These are phyloP conservation scores for Drosophila punjabiensis DNA, from an alignment of 1,140 invertebrate species.

Conservation along the genomic window DNA sequence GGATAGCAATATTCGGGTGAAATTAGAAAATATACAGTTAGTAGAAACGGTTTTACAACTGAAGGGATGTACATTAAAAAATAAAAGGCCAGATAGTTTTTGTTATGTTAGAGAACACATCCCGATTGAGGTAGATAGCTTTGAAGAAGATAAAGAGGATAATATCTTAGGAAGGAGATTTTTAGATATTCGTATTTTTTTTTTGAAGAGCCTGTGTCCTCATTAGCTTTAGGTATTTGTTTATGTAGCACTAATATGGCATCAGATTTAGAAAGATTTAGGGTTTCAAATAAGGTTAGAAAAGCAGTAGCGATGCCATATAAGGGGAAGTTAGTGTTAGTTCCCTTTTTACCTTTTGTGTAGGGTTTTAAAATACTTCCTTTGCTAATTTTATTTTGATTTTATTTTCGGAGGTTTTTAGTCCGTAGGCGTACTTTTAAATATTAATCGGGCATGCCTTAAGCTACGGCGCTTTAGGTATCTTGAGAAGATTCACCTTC, in stretches of 20 bases:
- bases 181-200: background rate
- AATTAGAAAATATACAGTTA: background rate
- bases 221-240: background rate
- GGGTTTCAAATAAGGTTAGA: background rate
- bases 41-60: background rate
- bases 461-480: background rate
- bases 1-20: background rate
- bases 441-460: slow-evolving; percentile 1
- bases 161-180: background rate
- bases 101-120: background rate
- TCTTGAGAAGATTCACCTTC: slow-evolving; percentile 2
- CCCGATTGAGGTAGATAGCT: background rate
- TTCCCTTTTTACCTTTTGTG: background rate
- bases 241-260: background rate
- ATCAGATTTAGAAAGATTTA: background rate
- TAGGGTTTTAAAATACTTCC: background rate
- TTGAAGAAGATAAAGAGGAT: background rate
- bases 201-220: background rate
- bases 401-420: background rate
- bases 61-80: background rate
- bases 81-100: background rate
- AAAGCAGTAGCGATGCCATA: slow-evolving; percentile 3
- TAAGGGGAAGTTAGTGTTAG: background rate
- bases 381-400: background rate
- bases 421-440: background rate